phyloP scores from a whole-genome alignment of 2,113 vertebrate species.

The Festucalex cinctus region DNA sequence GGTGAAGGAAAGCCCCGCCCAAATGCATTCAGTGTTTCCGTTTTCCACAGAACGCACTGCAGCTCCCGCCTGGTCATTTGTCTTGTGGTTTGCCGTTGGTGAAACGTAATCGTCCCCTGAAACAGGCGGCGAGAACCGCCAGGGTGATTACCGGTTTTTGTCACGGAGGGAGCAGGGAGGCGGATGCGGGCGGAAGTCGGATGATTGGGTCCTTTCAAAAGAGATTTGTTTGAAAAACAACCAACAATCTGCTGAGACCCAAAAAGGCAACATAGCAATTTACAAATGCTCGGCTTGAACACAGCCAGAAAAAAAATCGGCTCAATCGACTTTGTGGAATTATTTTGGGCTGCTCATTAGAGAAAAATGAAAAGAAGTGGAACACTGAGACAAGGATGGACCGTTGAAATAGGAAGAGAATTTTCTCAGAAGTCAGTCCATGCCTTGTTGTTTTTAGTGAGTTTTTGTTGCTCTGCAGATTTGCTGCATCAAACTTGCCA shows the following conservation, averaged over 20 bases:
- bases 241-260: constrained; percentile 28
- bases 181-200: constrained; percentile 34
- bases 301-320: constrained; percentile 17
- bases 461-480: constrained; percentile 17
- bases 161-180: constrained; percentile 37
- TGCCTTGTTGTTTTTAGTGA: constrained; percentile 16
- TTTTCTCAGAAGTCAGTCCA: constrained; percentile 41
- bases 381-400: constrained; percentile 34
- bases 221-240: constrained; percentile 57
- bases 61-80: constrained; percentile 45
- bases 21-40: constrained; percentile 11
- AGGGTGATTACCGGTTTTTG: constrained; percentile 56
- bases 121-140: constrained; percentile 25
- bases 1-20: constrained; percentile 30
- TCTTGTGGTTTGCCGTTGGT: constrained; percentile 50
- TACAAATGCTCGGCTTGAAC: constrained; percentile 14
- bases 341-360: constrained; percentile 28
- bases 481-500: constrained; percentile 26
- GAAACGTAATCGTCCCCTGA: constrained; percentile 51
- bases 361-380: constrained; percentile 21
- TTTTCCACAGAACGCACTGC: constrained; percentile 24
- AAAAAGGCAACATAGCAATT: constrained; percentile 13
- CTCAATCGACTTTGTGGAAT: neutral
- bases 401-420: constrained; percentile 16
- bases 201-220: constrained; percentile 60